Percentiles rank a stretch among this genome's conserved stretches.
phyloP scores from a whole-genome alignment of 2,113 vertebrate genomes.

The Regulus satrapa region DNA sequence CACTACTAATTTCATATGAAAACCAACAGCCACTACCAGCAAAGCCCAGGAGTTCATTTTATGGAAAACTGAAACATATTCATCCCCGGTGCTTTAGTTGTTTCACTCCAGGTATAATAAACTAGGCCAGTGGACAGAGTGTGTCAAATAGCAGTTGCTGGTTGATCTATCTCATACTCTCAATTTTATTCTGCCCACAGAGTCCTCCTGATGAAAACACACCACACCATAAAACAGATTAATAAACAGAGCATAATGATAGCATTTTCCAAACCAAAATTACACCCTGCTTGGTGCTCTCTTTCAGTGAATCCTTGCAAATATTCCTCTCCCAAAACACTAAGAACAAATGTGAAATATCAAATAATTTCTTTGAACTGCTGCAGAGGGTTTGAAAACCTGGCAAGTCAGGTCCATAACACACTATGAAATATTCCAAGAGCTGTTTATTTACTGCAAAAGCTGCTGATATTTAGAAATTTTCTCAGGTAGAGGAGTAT shows the following conservation, averaged over 20 bases:
- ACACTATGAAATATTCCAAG: not conserved
- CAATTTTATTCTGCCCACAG: not conserved
- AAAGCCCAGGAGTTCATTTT: not conserved
- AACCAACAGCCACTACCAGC: constrained; percentile 11
- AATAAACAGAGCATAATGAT: not conserved
- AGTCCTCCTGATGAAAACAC: not conserved
- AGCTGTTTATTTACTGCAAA: not conserved
- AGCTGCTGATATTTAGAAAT: not conserved
- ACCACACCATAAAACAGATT: not conserved
- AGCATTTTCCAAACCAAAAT: constrained; percentile 9
- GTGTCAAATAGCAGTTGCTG: not conserved
- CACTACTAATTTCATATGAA: not conserved
- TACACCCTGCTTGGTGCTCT: not conserved
- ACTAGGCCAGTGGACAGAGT: not conserved
- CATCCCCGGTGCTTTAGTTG: not conserved
- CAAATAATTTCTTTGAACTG: not conserved
- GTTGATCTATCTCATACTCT: not conserved
- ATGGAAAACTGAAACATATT: not conserved
- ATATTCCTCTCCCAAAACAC: not conserved
- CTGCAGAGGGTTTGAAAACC: not conserved
- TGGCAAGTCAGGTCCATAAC: not conserved
- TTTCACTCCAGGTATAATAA: constrained; percentile 1
- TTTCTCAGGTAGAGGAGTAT: not conserved
- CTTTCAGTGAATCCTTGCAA: not conserved
- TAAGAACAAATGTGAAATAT: not conserved